phyloP scores from a whole-genome alignment of 2,888 invertebrate genomes.

The Nemapogon koenigi region DNA sequence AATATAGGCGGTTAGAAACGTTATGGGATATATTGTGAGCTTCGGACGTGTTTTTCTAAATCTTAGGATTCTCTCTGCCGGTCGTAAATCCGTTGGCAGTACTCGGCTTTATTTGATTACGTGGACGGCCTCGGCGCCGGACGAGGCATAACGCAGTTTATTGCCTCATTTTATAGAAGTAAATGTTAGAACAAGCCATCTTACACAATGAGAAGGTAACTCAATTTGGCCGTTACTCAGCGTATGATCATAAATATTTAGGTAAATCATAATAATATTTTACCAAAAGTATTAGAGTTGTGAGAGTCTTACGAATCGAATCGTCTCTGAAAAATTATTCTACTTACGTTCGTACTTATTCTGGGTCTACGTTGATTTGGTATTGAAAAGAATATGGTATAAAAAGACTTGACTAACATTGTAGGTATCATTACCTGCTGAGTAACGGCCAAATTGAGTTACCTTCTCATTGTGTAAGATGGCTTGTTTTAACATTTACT shows the following conservation, averaged over 20 bases:
- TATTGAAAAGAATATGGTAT: too few species aligned
- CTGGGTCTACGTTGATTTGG: too few species aligned
- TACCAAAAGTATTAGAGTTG: too few species aligned
- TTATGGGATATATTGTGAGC: conserved; percentile 8
- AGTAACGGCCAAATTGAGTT: conserved; percentile 5
- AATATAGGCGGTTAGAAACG: conserved; percentile 5
- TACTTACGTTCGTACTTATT: too few species aligned
- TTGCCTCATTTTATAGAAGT: conserved; percentile 29
- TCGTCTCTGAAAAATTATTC: too few species aligned
- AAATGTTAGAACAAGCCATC: conserved; percentile 3
- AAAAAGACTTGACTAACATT: too few species aligned
- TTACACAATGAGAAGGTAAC: background rate
- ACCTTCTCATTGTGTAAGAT: background rate
- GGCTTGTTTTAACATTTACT: conserved; percentile 4
- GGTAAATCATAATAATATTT: too few species aligned
- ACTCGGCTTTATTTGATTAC: conserved; percentile 41
- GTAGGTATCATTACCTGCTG: too few species aligned
- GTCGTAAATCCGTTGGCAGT: conserved; percentile 38
- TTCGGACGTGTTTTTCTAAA: conserved; percentile 7
- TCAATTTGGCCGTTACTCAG: conserved; percentile 5
- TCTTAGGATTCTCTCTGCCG: conserved; percentile 24
- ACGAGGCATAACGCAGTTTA: conserved; percentile 35
- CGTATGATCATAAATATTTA: too few species aligned
- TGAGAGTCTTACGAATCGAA: too few species aligned
- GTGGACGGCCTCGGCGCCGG: conserved; percentile 26